Conservation (phyloP, 1,140 invertebrate species). For the Reticulitermes speratus region DNA sequence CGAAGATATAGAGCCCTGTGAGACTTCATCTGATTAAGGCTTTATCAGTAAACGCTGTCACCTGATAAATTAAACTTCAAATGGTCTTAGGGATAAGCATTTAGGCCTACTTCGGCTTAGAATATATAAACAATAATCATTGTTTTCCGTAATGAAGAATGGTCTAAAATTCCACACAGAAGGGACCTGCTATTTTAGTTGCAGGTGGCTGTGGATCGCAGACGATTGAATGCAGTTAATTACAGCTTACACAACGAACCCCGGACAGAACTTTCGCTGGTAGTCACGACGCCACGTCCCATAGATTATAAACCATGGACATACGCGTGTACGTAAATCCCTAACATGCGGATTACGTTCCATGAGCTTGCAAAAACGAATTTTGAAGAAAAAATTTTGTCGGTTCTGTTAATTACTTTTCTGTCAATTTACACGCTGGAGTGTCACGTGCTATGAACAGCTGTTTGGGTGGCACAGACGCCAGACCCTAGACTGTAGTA, state of each 20-base stretch:
- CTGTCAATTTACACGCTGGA: background rate
- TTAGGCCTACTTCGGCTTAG: too few relatives aligned
- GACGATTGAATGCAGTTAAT: background rate
- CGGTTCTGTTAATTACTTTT: background rate
- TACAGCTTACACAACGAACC: background rate
- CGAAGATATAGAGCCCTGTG: too few relatives aligned
- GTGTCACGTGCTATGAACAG: background rate
- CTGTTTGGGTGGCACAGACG: background rate
- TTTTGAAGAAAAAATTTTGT: background rate
- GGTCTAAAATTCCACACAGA: too few relatives aligned
- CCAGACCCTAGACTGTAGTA: background rate
- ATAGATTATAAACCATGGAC: background rate
- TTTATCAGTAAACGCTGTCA: too few relatives aligned
- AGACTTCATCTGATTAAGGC: too few relatives aligned
- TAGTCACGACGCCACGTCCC: background rate
- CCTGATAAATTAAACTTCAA: too few relatives aligned
- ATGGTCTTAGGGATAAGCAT: too few relatives aligned
- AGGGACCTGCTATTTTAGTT: background rate
- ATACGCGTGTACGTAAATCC: background rate
- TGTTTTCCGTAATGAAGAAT: too few relatives aligned
- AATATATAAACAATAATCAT: too few relatives aligned
- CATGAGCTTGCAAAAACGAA: constrained; percentile 11
- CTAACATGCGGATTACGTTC: background rate
- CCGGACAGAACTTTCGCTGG: background rate
- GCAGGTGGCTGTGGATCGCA: background rate